Evolutionary conservation across 1,140 invertebrate species (phyloP).

Genomic region (Amyelois transitella): DNA sequence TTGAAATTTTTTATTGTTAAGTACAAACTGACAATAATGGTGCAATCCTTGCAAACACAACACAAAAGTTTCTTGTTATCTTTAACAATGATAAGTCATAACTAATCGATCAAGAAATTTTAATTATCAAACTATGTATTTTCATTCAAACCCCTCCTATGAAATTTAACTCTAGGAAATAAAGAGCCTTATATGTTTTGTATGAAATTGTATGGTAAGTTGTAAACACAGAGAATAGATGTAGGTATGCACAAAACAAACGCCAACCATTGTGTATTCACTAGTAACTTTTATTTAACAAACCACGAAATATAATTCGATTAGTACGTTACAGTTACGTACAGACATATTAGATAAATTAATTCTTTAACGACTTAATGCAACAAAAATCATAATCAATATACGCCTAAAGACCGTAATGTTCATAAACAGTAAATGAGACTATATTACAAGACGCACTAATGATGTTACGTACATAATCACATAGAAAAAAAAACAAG

Average conservation of each 20-base stretch:
- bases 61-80: too few relatives aligned
- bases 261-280: constrained; percentile 15
- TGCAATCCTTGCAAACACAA: constrained; percentile 13
- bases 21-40: constrained; percentile 21
- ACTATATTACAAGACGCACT: neutral
- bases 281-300: constrained; percentile 32
- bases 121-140: too few relatives aligned
- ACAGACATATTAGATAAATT: constrained; percentile 12
- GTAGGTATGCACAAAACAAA: constrained; percentile 24
- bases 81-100: too few relatives aligned
- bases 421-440: neutral
- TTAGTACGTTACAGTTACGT: constrained; percentile 23
- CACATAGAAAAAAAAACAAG: neutral
- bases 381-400: neutral
- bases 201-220: neutral
- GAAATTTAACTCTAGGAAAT: too few relatives aligned
- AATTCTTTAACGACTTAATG: neutral
- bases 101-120: too few relatives aligned
- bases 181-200: too few relatives aligned
- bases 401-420: neutral
- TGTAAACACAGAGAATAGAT: constrained; percentile 6
- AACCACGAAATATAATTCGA: constrained; percentile 18
- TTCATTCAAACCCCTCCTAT: neutral
- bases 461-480: neutral
- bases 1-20: constrained; percentile 43